Percentiles rank a stretch among this genome's conserved stretches.
Evolutionary conservation across 2,888 invertebrate genomes (phyloP).

Genomic region (Linyphia triangularis): DNA sequence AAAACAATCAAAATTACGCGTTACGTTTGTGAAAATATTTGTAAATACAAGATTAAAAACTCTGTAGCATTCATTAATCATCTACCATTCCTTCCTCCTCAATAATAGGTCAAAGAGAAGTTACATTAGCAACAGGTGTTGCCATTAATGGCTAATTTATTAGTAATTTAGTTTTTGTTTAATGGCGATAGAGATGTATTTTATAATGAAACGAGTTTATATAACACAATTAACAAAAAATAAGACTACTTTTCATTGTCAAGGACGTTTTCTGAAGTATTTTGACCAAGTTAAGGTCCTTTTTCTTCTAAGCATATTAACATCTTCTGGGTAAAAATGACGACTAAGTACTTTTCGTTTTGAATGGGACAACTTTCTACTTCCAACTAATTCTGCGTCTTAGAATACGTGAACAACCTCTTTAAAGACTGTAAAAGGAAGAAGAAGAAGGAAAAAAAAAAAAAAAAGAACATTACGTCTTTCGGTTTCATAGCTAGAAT

Average conservation of each 20-base stretch:
- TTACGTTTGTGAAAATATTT: background rate
- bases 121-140: background rate
- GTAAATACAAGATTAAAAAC: too few species aligned
- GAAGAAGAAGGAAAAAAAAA: too few species aligned
- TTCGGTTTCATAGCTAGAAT: too few species aligned
- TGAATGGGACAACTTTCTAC: background rate
- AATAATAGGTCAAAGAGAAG: background rate
- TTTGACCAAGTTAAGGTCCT: constrained; percentile 4
- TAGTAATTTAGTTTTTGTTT: background rate
- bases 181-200: too few species aligned
- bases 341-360: constrained; percentile 5
- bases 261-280: constrained; percentile 10
- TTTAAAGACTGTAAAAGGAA: background rate
- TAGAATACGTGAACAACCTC: constrained; percentile 25
- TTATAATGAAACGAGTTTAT: background rate
- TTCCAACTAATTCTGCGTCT: constrained; percentile 10
- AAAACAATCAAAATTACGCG: constrained; percentile 9
- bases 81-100: background rate
- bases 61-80: background rate
- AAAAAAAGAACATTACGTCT: too few species aligned
- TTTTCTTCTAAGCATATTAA: background rate
- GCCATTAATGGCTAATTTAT: constrained; percentile 5
- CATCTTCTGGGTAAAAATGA: background rate
- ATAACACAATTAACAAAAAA: background rate
- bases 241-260: constrained; percentile 26